These are phyloP conservation scores for Tromatobia lineatoria DNA, from an alignment of 2,888 invertebrate species.

Conservation along the genomic window DNA sequence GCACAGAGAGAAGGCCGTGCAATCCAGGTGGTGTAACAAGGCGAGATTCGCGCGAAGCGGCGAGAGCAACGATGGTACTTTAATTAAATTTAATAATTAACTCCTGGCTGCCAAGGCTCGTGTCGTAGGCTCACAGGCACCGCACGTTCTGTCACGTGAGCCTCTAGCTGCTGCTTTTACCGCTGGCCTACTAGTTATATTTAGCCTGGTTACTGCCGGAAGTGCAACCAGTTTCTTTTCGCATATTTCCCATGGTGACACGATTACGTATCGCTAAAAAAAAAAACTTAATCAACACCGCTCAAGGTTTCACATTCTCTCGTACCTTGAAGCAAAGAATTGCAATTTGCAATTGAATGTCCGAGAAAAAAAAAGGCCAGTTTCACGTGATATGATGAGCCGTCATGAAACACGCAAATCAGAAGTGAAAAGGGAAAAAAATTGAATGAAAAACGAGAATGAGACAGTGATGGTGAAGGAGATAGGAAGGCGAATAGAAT, in stretches of 20 bases:
- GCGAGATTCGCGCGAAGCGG: conserved; percentile 41
- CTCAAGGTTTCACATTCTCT: not conserved
- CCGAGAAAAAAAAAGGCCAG: not conserved
- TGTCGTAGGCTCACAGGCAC: conserved; percentile 47
- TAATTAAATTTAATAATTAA: conserved; percentile 81
- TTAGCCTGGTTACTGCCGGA: conserved; percentile 35
- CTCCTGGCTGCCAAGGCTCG: conserved; percentile 67
- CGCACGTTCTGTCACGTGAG: conserved; percentile 55
- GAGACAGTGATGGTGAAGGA: conserved; percentile 12
- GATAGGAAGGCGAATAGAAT: conserved; percentile 45
- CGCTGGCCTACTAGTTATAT: conserved; percentile 32
- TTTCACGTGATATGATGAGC: conserved; percentile 12
- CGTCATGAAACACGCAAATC: conserved; percentile 9
- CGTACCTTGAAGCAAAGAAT: not conserved
- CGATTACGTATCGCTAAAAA: not conserved
- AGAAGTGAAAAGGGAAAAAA: conserved; percentile 21
- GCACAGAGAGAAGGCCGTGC: not conserved
- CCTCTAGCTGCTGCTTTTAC: conserved; percentile 40
- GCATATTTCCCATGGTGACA: not conserved
- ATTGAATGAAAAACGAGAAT: not conserved
- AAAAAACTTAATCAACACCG: conserved; percentile 20
- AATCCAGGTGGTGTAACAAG: conserved; percentile 38
- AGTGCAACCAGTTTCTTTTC: conserved; percentile 40
- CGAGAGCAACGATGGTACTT: conserved; percentile 69
- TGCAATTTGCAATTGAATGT: conserved; percentile 29